A percentile compares a stretch with the other conserved stretches of the same genome.
Conservation (phyloP, 2,888 invertebrate species). For the Nomada fabriciana region DNA sequence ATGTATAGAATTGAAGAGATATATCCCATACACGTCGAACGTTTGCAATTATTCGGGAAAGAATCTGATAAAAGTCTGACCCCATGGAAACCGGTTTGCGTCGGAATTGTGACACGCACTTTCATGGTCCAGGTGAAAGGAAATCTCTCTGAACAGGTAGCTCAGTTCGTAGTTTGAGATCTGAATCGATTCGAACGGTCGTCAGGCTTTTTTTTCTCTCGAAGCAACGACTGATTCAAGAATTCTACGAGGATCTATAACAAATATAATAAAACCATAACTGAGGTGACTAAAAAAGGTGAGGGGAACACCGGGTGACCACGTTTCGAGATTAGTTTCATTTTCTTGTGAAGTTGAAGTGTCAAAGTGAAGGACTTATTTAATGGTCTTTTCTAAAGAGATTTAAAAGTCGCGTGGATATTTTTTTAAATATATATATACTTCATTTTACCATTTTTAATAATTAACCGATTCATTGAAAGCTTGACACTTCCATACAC, state of each 20-base stretch:
- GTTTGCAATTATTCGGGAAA: no score
- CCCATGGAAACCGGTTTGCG: conserved; percentile 19
- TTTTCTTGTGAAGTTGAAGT: no score
- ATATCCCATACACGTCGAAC: no score
- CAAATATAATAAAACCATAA: not conserved
- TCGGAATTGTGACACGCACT: not conserved
- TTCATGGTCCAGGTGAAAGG: not conserved
- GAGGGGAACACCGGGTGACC: not conserved
- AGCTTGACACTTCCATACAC: no score
- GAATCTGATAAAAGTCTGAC: not conserved
- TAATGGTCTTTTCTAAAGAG: no score
- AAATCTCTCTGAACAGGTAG: not conserved
- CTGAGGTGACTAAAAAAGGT: not conserved
- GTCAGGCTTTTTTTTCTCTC: not conserved
- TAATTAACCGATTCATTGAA: no score
- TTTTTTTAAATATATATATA: no score
- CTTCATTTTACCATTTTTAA: no score
- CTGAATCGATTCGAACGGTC: not conserved
- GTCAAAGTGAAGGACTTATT: no score
- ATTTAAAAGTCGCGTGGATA: no score
- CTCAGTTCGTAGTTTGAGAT: not conserved
- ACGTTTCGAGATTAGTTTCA: no score
- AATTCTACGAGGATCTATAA: not conserved
- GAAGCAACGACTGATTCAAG: conserved; percentile 1
- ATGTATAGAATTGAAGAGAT: not conserved